Conservation (phyloP, 2,888 invertebrate genomes). For the Mimachlamys varia region DNA sequence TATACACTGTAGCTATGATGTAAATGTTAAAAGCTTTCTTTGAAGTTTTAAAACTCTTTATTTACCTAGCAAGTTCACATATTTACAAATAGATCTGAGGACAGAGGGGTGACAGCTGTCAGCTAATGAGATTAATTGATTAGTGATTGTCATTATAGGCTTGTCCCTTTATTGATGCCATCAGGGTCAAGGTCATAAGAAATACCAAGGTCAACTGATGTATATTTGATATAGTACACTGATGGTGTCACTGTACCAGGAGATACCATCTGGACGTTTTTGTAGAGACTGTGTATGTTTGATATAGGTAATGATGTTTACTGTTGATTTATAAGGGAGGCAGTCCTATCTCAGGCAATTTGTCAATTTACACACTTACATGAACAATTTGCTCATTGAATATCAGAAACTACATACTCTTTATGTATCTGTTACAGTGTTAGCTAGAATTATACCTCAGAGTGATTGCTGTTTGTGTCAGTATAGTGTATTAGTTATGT, state of each 20-base stretch:
- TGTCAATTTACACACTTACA: background rate
- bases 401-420: conserved; percentile 11
- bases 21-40: background rate
- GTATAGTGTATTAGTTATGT: background rate
- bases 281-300: too few relatives aligned
- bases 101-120: conserved; percentile 6
- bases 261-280: too few relatives aligned
- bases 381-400: conserved; percentile 31
- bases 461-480: background rate
- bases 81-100: background rate
- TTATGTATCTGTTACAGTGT: background rate
- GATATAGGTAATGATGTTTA: background rate
- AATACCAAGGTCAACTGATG: background rate
- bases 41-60: background rate
- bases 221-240: background rate
- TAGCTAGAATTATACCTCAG: background rate
- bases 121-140: conserved; percentile 2
- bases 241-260: too few relatives aligned
- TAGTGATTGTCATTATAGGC: background rate
- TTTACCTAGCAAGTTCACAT: background rate
- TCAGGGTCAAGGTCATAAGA: conserved; percentile 14
- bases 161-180: background rate
- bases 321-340: background rate
- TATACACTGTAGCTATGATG: background rate
- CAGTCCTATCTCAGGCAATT: background rate